Evolutionary conservation across 2,113 vertebrate species (phyloP), one percentile per base, ranked within the genome.

Genomic region (Scomber scombrus): DNA sequence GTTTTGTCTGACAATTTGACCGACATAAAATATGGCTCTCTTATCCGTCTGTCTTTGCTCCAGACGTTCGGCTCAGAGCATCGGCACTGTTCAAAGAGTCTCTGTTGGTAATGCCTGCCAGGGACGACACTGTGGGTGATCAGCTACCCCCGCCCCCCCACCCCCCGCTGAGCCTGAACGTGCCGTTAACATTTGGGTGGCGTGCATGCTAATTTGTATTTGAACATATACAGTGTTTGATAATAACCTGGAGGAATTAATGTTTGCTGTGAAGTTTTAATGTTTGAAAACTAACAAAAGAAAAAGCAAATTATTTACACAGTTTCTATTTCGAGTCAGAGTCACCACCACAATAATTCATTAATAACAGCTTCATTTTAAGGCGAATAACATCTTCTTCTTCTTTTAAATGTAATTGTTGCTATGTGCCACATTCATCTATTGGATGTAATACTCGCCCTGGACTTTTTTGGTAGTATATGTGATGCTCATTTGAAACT

Each of bases 1-100:
- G 15, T 47, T 67, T 61, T 23, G 45, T 58, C 21, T 19, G 34
- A 58, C 26, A 58, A 3, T 68, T 46, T 70, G 49, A 75, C 19
- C 40, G 43, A 57, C 51, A 1, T 18, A 12, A 18, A 4, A 10
- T 46, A 18, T n/a, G 14, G 9, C 18, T 47, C 18, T 34, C 9
- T 11, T 12, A 40, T 34, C 11, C 16, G 7, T 43, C 55, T 16
- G 40, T 34, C 15, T 51, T 15, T 16, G 15, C 12, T 57, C 12
- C 3, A 12, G 19, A 51, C 51, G 49, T 23, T 5, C 43, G 26
- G 40, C 11, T 31, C 12, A 11, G 4, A 50, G 55, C 23, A 23
- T 11, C 3, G 9, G 16, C 10, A 11, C 16, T 3, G 26, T 65
- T 70, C 43, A 57, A 14, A 55, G 51, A 58, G n/a, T 26, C 19